Base-by-base conservation (phyloP, 2,797 vertebrate genomes). In the Tarsius wallacei region DNA sequence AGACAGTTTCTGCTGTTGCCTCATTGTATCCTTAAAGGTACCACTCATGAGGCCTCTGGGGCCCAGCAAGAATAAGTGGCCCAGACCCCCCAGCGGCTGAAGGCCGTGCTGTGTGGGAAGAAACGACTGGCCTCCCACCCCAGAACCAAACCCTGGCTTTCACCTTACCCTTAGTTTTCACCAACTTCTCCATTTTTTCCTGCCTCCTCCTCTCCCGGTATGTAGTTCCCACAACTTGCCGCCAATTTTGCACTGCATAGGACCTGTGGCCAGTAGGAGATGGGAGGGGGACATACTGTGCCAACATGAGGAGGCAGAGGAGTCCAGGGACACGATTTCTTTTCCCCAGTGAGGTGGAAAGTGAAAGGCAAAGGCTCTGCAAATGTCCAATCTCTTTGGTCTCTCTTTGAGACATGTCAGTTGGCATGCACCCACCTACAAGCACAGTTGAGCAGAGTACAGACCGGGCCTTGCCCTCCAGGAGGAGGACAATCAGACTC, bases 91-190 rank as follows among this genome's bases (percentile, higher is more conserved):
- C 28, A 28, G 66, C 53, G 7, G 4, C 15, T 22, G 13, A 31
- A 0, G 7, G 21, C 15, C 33, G 0, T 2, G 1, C 61, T 26
- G 26, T 31, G 8, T 3, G 22, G 70, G 24, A 33, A 5, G 42
- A 68, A 49, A 36, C 10, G 19, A 42, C 28, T 22, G 6, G 1
- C 14, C 19, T 74, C 47, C 3, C 9, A 2, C 5, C n/a, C 31
- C 16, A 68, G 47, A 22, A 15, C 26, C n/a, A 8, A 15, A n/a
- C 73, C 51, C 57, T 49, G 36, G 2, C 28, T 63, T 1, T 61
- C 33, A 8, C 76, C 36, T 7, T 13, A 31, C n/a, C n/a, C 21
- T 55, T 26, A 33, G 7, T 31, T 68, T 12, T 55, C 47, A 31
- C 57, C 57, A 17, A 0, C 1, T 7, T 64, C 82, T 81, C 17